Evolutionary conservation across 2,113 vertebrate species (phyloP).

Genomic region (Arizona elegans): DNA sequence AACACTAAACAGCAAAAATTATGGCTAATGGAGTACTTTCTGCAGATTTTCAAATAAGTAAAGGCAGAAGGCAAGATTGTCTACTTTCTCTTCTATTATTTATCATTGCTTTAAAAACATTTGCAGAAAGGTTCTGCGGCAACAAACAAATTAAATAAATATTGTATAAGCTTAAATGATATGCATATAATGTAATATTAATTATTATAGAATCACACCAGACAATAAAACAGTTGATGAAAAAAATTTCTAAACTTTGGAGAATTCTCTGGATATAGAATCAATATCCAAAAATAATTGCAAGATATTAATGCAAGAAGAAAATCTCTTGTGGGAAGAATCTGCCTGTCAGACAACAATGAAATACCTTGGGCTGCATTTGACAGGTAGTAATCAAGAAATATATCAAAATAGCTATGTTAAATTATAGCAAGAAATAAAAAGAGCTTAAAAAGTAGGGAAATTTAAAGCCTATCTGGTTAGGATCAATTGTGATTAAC

Average conservation of each 20-base stretch:
- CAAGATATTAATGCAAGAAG: background rate
- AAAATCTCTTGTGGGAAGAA: background rate
- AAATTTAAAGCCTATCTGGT: background rate
- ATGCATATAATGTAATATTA: background rate
- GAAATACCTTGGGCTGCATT: background rate
- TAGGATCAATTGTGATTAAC: background rate
- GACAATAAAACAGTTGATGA: background rate
- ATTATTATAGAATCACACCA: background rate
- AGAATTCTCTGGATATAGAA: background rate
- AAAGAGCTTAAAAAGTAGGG: background rate
- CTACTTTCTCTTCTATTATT: background rate
- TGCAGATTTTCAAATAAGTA: background rate
- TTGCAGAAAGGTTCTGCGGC: background rate
- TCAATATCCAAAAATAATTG: background rate
- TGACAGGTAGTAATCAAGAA: background rate
- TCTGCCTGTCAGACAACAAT: background rate
- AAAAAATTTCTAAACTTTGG: background rate
- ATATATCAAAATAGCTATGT: background rate
- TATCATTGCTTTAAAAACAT: background rate
- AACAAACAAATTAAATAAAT: background rate
- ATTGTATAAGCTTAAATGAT: background rate
- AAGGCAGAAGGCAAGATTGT: background rate
- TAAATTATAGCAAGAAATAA: background rate
- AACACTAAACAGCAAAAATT: background rate
- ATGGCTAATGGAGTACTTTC: background rate